Conservation (phyloP, 1,140 invertebrate genomes). For the Apis mellifera region DNA sequence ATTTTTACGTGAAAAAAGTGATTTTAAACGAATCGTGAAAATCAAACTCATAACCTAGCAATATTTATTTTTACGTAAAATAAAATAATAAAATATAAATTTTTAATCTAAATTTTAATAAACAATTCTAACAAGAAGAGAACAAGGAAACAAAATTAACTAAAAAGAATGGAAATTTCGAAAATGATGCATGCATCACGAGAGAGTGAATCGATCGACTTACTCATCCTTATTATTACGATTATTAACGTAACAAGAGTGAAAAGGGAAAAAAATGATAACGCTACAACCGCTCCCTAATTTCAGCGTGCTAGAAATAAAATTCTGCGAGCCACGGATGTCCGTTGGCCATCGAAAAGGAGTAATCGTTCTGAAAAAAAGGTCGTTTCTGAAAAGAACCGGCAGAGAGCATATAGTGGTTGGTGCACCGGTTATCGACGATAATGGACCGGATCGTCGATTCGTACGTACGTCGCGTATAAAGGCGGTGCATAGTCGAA, state of each 20-base stretch:
- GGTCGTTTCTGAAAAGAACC: slow-evolving; percentile 39
- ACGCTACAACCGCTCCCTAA: slow-evolving; percentile 13
- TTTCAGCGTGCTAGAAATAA: background rate
- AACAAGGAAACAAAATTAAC: no score
- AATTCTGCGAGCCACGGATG: slow-evolving; percentile 44
- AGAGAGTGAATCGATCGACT: background rate
- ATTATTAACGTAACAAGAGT: background rate
- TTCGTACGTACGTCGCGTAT: slow-evolving; percentile 60
- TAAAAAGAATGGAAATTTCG: no score
- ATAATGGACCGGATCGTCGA: slow-evolving; percentile 76
- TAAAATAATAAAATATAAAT: background rate
- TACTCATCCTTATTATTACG: background rate
- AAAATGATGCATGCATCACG: background rate
- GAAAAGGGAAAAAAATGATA: background rate
- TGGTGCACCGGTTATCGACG: slow-evolving; percentile 68
- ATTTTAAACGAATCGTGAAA: background rate
- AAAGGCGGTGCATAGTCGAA: slow-evolving; percentile 68
- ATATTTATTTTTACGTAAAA: no score
- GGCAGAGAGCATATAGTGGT: slow-evolving; percentile 52
- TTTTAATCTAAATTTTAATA: no score
- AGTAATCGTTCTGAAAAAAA: slow-evolving; percentile 28
- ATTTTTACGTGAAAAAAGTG: background rate
- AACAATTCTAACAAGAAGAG: no score
- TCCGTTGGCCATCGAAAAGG: slow-evolving; percentile 55
- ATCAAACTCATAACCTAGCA: background rate